Evolutionary conservation across 2,888 invertebrate species (phyloP), one percentile per base, ranked within the genome.

Genomic region (Drosophila maculinotata): DNA sequence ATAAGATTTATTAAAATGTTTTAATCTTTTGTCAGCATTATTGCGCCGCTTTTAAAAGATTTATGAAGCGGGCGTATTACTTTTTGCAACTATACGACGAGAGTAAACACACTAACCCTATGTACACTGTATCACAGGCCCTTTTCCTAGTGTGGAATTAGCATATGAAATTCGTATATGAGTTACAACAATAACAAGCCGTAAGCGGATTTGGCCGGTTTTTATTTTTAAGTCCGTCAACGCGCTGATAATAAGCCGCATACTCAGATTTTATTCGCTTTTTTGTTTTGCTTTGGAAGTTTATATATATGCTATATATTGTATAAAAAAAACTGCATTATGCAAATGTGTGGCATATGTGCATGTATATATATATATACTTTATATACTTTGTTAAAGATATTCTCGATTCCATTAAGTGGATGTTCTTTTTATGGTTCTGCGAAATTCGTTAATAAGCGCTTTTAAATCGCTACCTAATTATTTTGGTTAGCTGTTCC

Each of bases 21-120:
- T 73, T 82, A 83, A 82, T 82, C 86, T 82, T 78, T 73, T 48
- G 86, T 73, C 78, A 66, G 66, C 49, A 66, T 69, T 73, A 77
- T 73, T 60, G 33, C 65, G 51, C 59, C 52, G 51, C 58, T 56
- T 71, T 68, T 14, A 33, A 28, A 15, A 47, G 65, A 82, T 77
- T 79, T 81, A 85, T 71, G 44, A 57, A 47, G n/a, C 23, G 25
- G 33, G 44, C 36, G 9, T 6, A 9, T 41, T 35, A 12, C 31
- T 53, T 31, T 47, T 45, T 49, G 25, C 51, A 54, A 35, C 20
- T 49, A 31, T 39, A 42, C 23, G 26, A 25, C 12, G 6, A 12
- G 14, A 12, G 23, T 25, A 15, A 12, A 14, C 15, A 20, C 39
- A 20, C 30, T 30, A 17, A 53, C 31, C 20, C 8, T 14, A 6